Evolutionary conservation across 2,888 invertebrate genomes (phyloP).

Genomic region (Ophion obscuratus): DNA sequence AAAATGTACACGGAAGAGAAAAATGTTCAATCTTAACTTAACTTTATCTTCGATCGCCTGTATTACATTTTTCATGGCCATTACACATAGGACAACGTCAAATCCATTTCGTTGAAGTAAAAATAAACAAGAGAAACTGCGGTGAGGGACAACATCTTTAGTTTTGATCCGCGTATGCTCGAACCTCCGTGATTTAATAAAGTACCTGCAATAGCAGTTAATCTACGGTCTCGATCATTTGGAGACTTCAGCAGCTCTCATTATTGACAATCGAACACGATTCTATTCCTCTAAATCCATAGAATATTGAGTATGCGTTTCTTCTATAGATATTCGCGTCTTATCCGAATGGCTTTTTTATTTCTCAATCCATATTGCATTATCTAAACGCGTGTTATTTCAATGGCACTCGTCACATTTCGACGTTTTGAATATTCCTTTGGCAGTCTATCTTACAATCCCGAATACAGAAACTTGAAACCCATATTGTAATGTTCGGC

Average conservation of each 20-base stretch:
- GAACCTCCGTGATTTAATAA: constrained; percentile 35
- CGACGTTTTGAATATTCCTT: constrained; percentile 43
- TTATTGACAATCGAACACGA: constrained; percentile 34
- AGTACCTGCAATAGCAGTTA: constrained; percentile 53
- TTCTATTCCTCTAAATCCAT: constrained; percentile 41
- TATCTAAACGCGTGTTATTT: constrained; percentile 24
- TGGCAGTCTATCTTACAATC: constrained; percentile 46
- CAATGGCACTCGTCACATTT: constrained; percentile 38
- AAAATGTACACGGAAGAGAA: neutral
- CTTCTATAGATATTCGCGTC: constrained; percentile 24
- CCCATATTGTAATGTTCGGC: constrained; percentile 55
- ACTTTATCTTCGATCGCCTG: neutral
- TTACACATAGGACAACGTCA: constrained; percentile 8
- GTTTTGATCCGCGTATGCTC: constrained; percentile 19
- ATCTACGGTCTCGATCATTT: constrained; percentile 31
- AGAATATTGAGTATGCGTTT: constrained; percentile 12
- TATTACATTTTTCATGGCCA: neutral
- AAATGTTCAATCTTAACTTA: neutral
- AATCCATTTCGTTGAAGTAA: constrained; percentile 12
- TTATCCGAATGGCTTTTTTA: constrained; percentile 1
- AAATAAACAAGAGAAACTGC: constrained; percentile 5
- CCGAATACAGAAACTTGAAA: constrained; percentile 57
- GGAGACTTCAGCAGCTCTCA: constrained; percentile 4
- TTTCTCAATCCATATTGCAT: constrained; percentile 18
- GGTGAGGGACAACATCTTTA: neutral